These are phyloP conservation scores for Pyrgus malvae DNA, from an alignment of 2,888 invertebrate genomes.

Conservation along the genomic window DNA sequence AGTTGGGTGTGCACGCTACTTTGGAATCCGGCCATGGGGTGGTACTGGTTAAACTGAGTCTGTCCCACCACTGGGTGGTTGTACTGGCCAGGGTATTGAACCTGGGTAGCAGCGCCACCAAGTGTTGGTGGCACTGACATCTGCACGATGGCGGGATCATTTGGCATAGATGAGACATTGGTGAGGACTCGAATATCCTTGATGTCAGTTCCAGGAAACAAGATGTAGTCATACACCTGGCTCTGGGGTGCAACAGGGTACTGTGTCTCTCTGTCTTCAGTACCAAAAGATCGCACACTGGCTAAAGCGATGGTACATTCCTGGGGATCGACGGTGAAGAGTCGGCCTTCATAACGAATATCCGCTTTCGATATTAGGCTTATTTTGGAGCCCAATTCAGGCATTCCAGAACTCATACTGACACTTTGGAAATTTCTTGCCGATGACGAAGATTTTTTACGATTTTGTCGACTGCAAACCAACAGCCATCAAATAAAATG, in stretches of 20 bases:
- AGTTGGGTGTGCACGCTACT: conserved; percentile 69
- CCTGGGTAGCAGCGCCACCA: conserved; percentile 82
- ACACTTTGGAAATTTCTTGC: conserved; percentile 67
- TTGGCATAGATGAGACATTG: conserved; percentile 91
- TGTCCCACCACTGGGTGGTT: conserved; percentile 87
- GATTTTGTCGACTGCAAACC: conserved; percentile 74
- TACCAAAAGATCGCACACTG: conserved; percentile 99
- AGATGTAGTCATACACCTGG: conserved; percentile 99
- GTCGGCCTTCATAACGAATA: conserved; percentile 99
- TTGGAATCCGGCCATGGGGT: conserved; percentile 78
- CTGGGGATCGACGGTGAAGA: conserved; percentile 99
- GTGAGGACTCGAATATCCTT: conserved; percentile 99
- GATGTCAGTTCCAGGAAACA: conserved; percentile 98
- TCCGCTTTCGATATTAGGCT: conserved; percentile 99
- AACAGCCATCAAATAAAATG: conserved; percentile 66
- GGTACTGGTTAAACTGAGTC: conserved; percentile 71
- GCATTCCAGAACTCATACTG: conserved; percentile 92
- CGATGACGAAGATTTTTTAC: conserved; percentile 78
- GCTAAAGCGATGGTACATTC: conserved; percentile 99
- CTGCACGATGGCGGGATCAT: conserved; percentile 99
- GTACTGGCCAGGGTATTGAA: conserved; percentile 84
- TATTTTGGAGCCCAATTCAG: conserved; percentile 99
- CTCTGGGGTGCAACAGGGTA: conserved; percentile 97
- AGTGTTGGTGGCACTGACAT: conserved; percentile 89
- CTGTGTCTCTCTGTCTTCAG: conserved; percentile 98